phyloP scores from a whole-genome alignment of 2,888 invertebrate genomes.

The Pogonocherus hispidulus region DNA sequence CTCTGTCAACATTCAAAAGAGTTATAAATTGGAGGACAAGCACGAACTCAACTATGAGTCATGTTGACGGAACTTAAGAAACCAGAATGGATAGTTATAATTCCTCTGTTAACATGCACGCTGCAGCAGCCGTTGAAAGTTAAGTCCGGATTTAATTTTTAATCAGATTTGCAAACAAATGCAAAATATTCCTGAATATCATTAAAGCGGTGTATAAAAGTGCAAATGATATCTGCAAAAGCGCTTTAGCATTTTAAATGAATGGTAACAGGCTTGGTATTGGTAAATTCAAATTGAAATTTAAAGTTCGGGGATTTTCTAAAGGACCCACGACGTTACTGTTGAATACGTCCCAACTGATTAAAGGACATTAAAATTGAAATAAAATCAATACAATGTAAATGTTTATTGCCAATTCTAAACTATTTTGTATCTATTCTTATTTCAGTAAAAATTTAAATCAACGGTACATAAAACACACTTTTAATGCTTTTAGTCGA shows the following conservation, averaged over 20 bases:
- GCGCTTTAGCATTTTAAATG: slow-evolving; percentile 47
- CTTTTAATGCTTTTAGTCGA: too few species aligned
- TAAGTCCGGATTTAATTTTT: not conserved
- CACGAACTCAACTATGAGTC: too few species aligned
- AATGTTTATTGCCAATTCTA: too few species aligned
- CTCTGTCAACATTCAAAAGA: too few species aligned
- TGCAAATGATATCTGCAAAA: slow-evolving; percentile 39
- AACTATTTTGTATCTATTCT: too few species aligned
- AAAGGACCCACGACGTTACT: too few species aligned
- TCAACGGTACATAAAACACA: too few species aligned
- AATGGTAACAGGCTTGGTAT: slow-evolving; percentile 41
- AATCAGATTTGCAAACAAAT: slow-evolving; percentile 13
- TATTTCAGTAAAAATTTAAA: too few species aligned
- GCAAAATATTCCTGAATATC: slow-evolving; percentile 23
- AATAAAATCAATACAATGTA: too few species aligned
- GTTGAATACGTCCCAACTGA: not conserved
- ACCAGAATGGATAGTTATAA: not conserved
- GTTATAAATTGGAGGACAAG: too few species aligned
- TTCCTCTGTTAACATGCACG: not conserved
- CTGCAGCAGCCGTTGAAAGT: not conserved
- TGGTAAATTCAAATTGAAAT: slow-evolving; percentile 11
- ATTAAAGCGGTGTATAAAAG: slow-evolving; percentile 39
- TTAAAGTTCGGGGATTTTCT: not conserved
- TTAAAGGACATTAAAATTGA: too few species aligned
- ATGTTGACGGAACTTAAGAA: too few species aligned